phyloP scores from a whole-genome alignment of 2,797 vertebrate genomes.

The Apogon talboti region DNA sequence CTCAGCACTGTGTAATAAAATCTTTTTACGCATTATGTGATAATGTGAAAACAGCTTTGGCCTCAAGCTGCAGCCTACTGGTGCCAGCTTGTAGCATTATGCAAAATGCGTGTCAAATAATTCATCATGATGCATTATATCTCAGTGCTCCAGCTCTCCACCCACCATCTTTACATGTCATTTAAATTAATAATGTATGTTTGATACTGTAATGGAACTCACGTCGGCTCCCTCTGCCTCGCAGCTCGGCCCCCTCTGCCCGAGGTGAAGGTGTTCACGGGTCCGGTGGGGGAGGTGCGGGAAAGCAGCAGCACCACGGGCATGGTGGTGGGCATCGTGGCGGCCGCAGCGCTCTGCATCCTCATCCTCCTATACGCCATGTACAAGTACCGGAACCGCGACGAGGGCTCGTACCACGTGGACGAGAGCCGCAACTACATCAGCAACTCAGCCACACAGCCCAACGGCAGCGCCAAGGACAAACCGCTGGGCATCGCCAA shows the following conservation, averaged over 20 bases:
- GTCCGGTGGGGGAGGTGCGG: constrained; percentile 92
- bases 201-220: constrained; percentile 17
- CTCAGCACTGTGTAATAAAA: constrained; percentile 50
- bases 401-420: constrained; percentile 98
- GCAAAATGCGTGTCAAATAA: constrained; percentile 65
- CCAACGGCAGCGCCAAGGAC: constrained; percentile 98
- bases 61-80: constrained; percentile 53
- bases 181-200: constrained; percentile 56
- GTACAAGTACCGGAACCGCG: constrained; percentile 99
- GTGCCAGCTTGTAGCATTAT: constrained; percentile 56
- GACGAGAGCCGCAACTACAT: constrained; percentile 99
- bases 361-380: constrained; percentile 99
- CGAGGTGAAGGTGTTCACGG: constrained; percentile 91
- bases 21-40: constrained; percentile 60
- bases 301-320: constrained; percentile 98
- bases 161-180: constrained; percentile 35
- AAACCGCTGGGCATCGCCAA: constrained; percentile 96
- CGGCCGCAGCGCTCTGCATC: constrained; percentile 96
- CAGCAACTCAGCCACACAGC: constrained; percentile 99
- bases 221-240: constrained; percentile 7
- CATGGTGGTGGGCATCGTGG: constrained; percentile 99
- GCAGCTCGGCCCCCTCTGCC: constrained; percentile 83
- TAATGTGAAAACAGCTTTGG: constrained; percentile 57
- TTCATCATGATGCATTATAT: constrained; percentile 59
- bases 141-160: constrained; percentile 37